Evolutionary conservation across 2,888 invertebrate species (phyloP), one percentile per base, ranked within the genome.

Genomic region (Bhutanitis thaidina): DNA sequence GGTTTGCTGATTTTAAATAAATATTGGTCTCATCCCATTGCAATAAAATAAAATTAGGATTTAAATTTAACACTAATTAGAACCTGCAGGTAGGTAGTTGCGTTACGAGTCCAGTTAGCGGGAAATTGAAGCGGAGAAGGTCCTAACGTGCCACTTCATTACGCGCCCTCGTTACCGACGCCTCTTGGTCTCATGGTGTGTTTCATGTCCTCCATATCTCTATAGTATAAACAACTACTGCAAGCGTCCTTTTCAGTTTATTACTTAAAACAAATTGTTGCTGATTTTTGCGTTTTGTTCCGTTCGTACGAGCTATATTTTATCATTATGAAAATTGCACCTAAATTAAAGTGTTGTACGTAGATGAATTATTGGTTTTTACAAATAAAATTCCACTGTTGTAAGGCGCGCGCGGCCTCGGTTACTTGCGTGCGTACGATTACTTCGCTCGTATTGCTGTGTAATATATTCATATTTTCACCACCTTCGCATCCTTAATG

Each of bases 401-500:
- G 69, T 74, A 69, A 67, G n/a, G n/a, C 68, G 69, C 71, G 69
- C 30, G 39, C 34, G 69, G 69, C 68, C 75, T 69, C 73, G 74
- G 69, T 75, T 70, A 73, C 76, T 84, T 77, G 88, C 88, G 87
- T 89, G 87, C 82, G 82, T 84, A 77, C 85, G 84, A 87, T 86
- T 87, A 82, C 74, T 63, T 67, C 58, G 70, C 68, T 67, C 68
- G 69, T 77, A 74, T 77, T 77, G 73, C 80, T 70, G 74, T 75
- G 76, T 85, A 86, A 88, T 88, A 81, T 85, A 89, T 87, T 87
- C 81, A 81, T 77, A 84, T 87, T 87, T 85, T 84, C 83, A 82
- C 82, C 85, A 83, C 83, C 80, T 85, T 79, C 72, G 76, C 80
- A 82, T 86, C 77, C 74, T 70, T 82, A 77, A 80, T 80, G 69